Percentiles rank a stretch among this genome's conserved stretches.
phyloP scores from a whole-genome alignment of 1,140 invertebrate genomes.

The Drosophila kurseongensis region DNA sequence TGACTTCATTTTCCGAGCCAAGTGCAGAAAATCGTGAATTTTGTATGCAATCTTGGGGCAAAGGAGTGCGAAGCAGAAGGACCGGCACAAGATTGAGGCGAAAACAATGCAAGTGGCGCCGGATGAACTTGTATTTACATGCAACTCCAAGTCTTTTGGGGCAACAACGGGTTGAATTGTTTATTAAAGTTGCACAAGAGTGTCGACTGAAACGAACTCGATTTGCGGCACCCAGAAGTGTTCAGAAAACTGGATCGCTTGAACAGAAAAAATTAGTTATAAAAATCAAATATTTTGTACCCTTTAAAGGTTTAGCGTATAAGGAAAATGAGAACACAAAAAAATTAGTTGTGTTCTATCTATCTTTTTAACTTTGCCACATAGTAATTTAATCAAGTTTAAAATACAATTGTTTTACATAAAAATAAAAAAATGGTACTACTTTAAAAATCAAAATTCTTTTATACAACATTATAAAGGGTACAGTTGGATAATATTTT shows the following conservation, averaged over 20 bases:
- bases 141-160: slow-evolving; percentile 27
- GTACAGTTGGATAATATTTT: no score
- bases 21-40: slow-evolving; percentile 35
- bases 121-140: slow-evolving; percentile 43
- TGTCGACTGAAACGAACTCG: slow-evolving; percentile 1
- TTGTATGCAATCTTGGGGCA: slow-evolving; percentile 37
- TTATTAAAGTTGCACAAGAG: slow-evolving; percentile 60
- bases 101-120: slow-evolving; percentile 50
- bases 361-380: no score
- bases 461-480: no score
- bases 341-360: no score
- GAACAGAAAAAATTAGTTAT: neutral
- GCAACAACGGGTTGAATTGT: slow-evolving; percentile 35
- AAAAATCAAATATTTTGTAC: no score
- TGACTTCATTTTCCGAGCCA: slow-evolving; percentile 38
- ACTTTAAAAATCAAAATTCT: no score
- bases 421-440: no score
- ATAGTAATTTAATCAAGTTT: no score
- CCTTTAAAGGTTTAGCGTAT: no score
- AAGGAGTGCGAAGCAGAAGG: neutral
- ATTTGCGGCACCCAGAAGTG: slow-evolving; percentile 6
- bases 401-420: no score
- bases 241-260: no score
- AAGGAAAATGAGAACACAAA: no score
- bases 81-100: neutral